Percentiles rank a stretch among this genome's conserved stretches.
These are phyloP conservation scores for Pseudococcus viburni DNA, from an alignment of 2,888 invertebrate genomes.

Conservation along the genomic window DNA sequence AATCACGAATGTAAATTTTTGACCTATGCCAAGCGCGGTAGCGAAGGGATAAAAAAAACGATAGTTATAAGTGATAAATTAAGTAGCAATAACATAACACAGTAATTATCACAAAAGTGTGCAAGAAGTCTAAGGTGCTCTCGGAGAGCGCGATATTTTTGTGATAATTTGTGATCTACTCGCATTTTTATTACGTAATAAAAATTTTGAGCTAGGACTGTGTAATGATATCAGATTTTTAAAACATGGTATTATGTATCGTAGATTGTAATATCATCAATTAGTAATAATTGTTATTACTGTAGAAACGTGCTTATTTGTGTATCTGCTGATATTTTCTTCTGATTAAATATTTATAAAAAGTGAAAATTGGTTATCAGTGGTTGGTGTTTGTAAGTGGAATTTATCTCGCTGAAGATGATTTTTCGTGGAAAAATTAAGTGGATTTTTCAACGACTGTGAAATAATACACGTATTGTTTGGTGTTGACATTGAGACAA, in stretches of 20 bases:
- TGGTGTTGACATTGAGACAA: background rate
- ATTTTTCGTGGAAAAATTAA: no score
- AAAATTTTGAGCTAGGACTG: slow-evolving; percentile 48
- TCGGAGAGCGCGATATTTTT: background rate
- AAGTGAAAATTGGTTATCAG: background rate
- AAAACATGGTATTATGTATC: slow-evolving; percentile 27
- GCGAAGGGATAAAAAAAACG: background rate
- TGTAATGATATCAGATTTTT: slow-evolving; percentile 52
- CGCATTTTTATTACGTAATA: slow-evolving; percentile 56
- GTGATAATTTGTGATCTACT: slow-evolving; percentile 58
- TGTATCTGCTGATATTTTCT: slow-evolving; percentile 62
- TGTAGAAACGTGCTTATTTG: slow-evolving; percentile 56
- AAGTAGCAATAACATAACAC: slow-evolving; percentile 51
- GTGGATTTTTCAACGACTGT: no score
- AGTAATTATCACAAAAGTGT: slow-evolving; percentile 51
- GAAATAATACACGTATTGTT: no score
- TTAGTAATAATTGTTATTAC: slow-evolving; percentile 58
- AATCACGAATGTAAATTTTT: background rate
- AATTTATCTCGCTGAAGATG: no score
- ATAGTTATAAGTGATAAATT: slow-evolving; percentile 22
- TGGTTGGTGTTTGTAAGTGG: background rate
- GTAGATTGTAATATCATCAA: slow-evolving; percentile 35
- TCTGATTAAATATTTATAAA: slow-evolving; percentile 58
- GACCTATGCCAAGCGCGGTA: background rate
- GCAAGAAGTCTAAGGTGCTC: background rate